These are phyloP conservation scores for Rattus rattus DNA, from an alignment of 2,113 vertebrate genomes.

Conservation along the genomic window DNA sequence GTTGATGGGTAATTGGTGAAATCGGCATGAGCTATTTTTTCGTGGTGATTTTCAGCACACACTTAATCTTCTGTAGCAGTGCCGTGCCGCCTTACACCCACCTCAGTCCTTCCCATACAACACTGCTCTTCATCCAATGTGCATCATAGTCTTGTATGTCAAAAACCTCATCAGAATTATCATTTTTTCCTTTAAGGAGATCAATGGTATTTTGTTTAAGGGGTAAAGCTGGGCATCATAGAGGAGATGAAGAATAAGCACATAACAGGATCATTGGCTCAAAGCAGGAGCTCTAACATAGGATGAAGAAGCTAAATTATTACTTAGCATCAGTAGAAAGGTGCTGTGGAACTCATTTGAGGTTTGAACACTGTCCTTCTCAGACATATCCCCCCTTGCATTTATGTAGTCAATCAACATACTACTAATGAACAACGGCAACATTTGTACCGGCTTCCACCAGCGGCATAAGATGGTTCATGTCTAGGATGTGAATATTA, in stretches of 20 bases:
- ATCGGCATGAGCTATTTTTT: conserved; percentile 5
- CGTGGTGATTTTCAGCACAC: background rate
- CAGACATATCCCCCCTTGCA: background rate
- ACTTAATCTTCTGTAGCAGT: background rate
- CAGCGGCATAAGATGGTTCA: background rate
- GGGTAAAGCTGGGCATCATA: background rate
- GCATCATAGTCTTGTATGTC: background rate
- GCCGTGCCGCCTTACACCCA: background rate
- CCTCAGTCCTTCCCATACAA: background rate
- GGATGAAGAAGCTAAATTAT: background rate
- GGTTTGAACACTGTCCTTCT: background rate
- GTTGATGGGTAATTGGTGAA: background rate
- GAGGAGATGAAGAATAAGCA: background rate
- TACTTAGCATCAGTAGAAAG: background rate
- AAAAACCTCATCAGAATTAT: background rate
- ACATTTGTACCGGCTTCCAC: background rate
- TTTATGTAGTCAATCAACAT: background rate
- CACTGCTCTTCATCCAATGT: background rate
- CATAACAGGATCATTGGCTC: background rate
- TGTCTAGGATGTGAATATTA: conserved; percentile 31
- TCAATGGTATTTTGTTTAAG: background rate
- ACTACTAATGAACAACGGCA: background rate
- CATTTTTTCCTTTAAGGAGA: background rate
- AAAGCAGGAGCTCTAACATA: background rate
- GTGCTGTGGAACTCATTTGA: background rate